Conservation (phyloP, 2,113 vertebrate species). For the Sakesphorus luctuosus region DNA sequence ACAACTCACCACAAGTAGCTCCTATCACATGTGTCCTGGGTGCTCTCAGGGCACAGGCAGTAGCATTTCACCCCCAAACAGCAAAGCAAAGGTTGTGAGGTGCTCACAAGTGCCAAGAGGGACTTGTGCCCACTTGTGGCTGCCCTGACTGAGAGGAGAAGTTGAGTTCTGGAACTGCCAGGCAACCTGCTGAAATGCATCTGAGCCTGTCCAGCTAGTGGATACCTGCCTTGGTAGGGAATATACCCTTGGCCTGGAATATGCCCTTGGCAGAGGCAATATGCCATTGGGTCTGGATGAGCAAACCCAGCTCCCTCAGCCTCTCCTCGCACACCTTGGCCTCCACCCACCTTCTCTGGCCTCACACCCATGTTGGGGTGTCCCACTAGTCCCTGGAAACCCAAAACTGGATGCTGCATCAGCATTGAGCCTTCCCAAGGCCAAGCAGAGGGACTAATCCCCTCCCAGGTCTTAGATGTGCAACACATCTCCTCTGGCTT, state of each 20-base stretch:
- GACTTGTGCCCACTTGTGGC: neutral
- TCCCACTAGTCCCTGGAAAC: neutral
- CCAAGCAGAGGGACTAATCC: neutral
- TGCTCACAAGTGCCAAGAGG: neutral
- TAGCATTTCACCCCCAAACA: neutral
- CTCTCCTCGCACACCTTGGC: neutral
- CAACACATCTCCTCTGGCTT: neutral
- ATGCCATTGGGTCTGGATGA: rapidly evolving
- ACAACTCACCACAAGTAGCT: neutral
- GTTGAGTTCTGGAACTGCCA: neutral
- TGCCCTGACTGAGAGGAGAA: neutral
- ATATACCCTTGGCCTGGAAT: neutral
- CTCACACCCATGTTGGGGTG: neutral
- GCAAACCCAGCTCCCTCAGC: neutral
- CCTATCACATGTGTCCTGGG: neutral
- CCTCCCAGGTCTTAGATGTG: neutral
- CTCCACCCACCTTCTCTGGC: neutral
- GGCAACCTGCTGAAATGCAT: no score
- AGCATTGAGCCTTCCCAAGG: neutral
- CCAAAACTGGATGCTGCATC: neutral
- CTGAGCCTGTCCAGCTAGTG: neutral
- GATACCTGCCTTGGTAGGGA: no score
- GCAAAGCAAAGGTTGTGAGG: neutral
- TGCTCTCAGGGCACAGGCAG: neutral
- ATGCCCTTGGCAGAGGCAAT: neutral